Evolutionary conservation across 2,113 vertebrate species (phyloP), one percentile per base, ranked within the genome.

Genomic region (Chloropsis cyanopogon): DNA sequence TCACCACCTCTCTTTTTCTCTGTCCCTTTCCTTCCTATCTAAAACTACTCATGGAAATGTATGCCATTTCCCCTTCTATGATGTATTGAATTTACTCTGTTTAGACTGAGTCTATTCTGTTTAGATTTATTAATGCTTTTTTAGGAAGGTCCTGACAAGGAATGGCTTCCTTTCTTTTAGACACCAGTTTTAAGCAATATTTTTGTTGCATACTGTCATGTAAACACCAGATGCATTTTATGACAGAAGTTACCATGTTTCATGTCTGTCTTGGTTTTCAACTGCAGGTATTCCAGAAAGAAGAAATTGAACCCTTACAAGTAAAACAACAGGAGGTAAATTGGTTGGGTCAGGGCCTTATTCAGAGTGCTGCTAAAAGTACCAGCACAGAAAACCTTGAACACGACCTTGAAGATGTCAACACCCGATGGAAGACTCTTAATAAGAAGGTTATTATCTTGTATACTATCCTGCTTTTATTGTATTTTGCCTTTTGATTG

Each of bases 251-350:
- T 64, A 46, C 46, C 46, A 17, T 82, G 53, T 82, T 73, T 96
- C 46, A 54, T n/a, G 11, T 75, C 54, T 81, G 46, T 84, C 93
- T 71, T 95, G 82, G 28, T 46, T 72, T 97, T 95, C 76, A 70
- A 94, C 60, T 96, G 25, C 95, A 99, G 99, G 97, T 98, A 77
- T 99, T 99, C 98, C 99, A 99, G 96, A 99, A 99, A 96, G 98
- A 99, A 89, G 98, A 99, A 92, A 99, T 99, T 57, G 99, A 99
- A 80, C 98, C 99, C 9, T 96, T 99, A 56, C 99, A 99, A 95
- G 94, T 97, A 22, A 98, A 98, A 69, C 97, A 99, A 86, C 99
- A 99, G 92, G 99, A 99, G 78, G 98, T 99, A 71, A 99, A 98
- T 96, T 98, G 98, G 96, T 95, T 99, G 49, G 99, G 99, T n/a